phyloP scores from a whole-genome alignment of 1,140 invertebrate species.

The Drosophila arawakana region DNA sequence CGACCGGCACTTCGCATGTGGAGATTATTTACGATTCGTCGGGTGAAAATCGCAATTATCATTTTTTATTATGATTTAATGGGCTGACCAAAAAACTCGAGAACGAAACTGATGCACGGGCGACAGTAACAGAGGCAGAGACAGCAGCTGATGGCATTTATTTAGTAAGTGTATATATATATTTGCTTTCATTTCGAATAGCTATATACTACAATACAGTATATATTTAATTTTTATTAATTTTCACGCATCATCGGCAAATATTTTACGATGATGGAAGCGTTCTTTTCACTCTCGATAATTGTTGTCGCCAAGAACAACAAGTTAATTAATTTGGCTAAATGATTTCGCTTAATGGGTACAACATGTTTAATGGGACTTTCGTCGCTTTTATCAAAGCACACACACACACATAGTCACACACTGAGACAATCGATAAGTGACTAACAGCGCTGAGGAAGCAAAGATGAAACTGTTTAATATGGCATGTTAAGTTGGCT shows the following conservation, averaged over 20 bases:
- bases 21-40: constrained; percentile 68
- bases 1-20: constrained; percentile 50
- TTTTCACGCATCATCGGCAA: constrained; percentile 77
- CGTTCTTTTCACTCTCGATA: constrained; percentile 78
- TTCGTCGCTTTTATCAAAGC: constrained; percentile 71
- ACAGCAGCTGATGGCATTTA: constrained; percentile 37
- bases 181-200: constrained; percentile 27
- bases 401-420: constrained; percentile 6
- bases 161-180: constrained; percentile 23
- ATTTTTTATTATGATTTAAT: constrained; percentile 82
- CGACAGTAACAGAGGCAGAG: background rate
- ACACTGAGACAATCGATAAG: background rate
- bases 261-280: constrained; percentile 81
- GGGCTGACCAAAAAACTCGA: constrained; percentile 34
- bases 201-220: background rate
- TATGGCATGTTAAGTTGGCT: constrained; percentile 13
- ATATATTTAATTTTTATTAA: constrained; percentile 75
- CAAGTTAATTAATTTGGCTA: constrained; percentile 81
- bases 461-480: constrained; percentile 2
- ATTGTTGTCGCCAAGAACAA: constrained; percentile 80
- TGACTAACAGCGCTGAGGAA: constrained; percentile 4
- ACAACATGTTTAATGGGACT: constrained; percentile 78
- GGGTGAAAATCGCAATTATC: constrained; percentile 81
- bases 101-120: constrained; percentile 7
- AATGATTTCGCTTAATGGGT: constrained; percentile 78